These are phyloP conservation scores for Drosophila pallidifrons DNA, from an alignment of 1,140 invertebrate genomes.

Conservation along the genomic window DNA sequence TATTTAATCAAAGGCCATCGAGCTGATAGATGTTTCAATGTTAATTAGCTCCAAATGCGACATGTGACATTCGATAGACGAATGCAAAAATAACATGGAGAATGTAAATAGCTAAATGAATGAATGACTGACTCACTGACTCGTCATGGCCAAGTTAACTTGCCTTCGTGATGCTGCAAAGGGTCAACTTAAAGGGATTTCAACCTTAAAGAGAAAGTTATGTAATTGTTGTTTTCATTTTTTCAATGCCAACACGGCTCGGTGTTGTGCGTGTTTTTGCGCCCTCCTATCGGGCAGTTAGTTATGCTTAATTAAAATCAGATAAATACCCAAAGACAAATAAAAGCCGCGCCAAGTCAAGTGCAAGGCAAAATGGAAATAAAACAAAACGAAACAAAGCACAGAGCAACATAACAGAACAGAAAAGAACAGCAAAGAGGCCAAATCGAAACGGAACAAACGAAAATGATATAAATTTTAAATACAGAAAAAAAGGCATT, in stretches of 20 bases:
- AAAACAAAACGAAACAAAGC: conserved; percentile 16
- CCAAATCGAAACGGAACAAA: conserved; percentile 5
- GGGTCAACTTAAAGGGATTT: neutral
- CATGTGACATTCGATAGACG: neutral
- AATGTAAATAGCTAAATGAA: neutral
- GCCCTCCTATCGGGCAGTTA: conserved; percentile 30
- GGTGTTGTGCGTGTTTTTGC: too few relatives aligned
- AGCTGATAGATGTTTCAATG: neutral
- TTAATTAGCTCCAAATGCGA: neutral
- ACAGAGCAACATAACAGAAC: conserved; percentile 2
- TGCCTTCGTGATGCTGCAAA: too few relatives aligned
- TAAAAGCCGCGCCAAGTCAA: conserved; percentile 50
- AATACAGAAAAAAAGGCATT: conserved; percentile 31
- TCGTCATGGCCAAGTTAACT: too few relatives aligned
- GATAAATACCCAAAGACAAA: conserved; percentile 65
- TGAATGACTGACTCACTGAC: too few relatives aligned
- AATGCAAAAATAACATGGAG: conserved; percentile 1
- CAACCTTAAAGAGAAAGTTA: neutral
- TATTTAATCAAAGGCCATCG: neutral
- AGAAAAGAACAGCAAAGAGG: neutral
- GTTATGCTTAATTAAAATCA: conserved; percentile 65
- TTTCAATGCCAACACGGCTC: neutral
- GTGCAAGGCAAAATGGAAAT: conserved; percentile 26
- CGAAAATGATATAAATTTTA: conserved; percentile 37
- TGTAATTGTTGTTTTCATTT: neutral